Conservation (phyloP, 2,113 vertebrate species). For the Caranx ignobilis region DNA sequence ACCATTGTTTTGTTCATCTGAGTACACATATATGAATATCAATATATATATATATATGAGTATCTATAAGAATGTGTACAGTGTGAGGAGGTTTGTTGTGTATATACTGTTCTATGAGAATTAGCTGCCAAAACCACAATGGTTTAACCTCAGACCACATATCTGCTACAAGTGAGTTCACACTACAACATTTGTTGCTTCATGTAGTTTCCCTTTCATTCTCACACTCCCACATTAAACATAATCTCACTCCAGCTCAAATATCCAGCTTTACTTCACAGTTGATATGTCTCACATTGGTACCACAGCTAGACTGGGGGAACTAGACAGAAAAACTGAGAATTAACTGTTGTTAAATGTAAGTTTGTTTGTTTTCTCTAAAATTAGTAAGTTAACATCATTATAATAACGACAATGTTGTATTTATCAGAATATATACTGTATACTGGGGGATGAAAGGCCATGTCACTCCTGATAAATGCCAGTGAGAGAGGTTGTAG, state of each 20-base stretch:
- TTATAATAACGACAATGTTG: background rate
- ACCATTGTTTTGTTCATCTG: slow-evolving; percentile 49
- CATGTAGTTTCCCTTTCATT: background rate
- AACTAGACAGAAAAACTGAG: background rate
- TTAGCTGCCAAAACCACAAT: slow-evolving; percentile 79
- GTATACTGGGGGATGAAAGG: background rate
- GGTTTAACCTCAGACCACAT: slow-evolving; percentile 60
- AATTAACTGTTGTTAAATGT: background rate
- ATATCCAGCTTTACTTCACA: background rate
- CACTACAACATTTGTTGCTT: slow-evolving; percentile 58
- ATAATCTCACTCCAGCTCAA: slow-evolving; percentile 1
- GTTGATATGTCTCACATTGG: background rate
- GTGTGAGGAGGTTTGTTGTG: slow-evolving; percentile 68
- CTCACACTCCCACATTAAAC: slow-evolving; percentile 11
- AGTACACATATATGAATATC: slow-evolving; percentile 58
- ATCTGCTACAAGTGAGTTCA: slow-evolving; percentile 45
- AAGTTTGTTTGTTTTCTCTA: background rate
- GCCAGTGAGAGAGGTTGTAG: background rate
- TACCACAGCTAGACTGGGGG: background rate
- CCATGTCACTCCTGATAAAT: background rate
- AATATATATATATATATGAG: slow-evolving; percentile 64
- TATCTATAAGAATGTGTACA: slow-evolving; percentile 77
- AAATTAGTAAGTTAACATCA: background rate
- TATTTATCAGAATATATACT: background rate
- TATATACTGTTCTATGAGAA: slow-evolving; percentile 71